Base-by-base conservation (phyloP, 2,113 vertebrate species). In the Pantherophis guttatus region DNA sequence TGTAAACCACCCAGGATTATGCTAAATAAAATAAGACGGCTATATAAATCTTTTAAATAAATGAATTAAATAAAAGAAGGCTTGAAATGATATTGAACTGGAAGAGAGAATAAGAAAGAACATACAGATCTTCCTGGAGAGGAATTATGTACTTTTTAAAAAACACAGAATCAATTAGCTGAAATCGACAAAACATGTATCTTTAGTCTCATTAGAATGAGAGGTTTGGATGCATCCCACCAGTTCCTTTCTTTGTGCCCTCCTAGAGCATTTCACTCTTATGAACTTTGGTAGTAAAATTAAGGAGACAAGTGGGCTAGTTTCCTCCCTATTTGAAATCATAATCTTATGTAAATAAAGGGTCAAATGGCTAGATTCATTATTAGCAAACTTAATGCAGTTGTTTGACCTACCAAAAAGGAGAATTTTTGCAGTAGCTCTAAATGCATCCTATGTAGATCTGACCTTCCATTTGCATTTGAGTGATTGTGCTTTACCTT, bases 51-150 rank as follows among this genome's bases (percentile, higher is more conserved):
- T 81, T 81, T 21, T 39, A 81, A 81, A 81, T 81, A 39, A 81
- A 81, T 19, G 17, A 81, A 39, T 81, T 19, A 81, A 81, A 81
- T 39, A 21, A 94, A 52, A 90, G 1, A 81, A 95, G 93, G 52
- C 9, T 92, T 75, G 75, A 94, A 10, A 58, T 39, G 33, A 89
- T 19, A 21, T 55, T 21, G 17, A 33, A 81, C 15, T 81, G 70
- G 70, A 39, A 81, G 2, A 33, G 33, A 81, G 15, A 81, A 39
- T 81, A 39, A 81, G 17, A 39, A 81, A 81, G 33, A 21, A 81
- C 15, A 8, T 3, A 81, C 6, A 39, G 17, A 39, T 39, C 15
- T 39, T 81, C 39, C 17, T 70, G 65, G 65, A 81, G 33, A 81
- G 1, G 75, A 81, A 81, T 44, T 81, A 19, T 19, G 19, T 21